These are phyloP conservation scores for Sitophilus oryzae DNA, from an alignment of 1,140 invertebrate species.

Conservation along the genomic window DNA sequence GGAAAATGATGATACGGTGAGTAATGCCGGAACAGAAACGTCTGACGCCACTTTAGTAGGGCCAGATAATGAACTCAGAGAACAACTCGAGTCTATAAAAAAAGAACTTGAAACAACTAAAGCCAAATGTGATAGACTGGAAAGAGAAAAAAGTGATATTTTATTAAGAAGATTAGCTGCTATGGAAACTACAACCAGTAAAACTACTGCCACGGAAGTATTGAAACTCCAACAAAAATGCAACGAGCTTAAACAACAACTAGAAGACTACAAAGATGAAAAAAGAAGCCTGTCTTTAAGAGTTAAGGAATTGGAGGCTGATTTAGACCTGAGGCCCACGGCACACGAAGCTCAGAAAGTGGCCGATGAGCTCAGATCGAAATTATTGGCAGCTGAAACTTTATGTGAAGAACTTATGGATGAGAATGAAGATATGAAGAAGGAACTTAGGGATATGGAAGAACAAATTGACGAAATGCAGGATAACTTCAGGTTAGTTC, in stretches of 20 bases:
- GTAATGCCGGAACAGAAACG: constrained; percentile 49
- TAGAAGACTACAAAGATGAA: constrained; percentile 75
- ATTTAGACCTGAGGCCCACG: constrained; percentile 53
- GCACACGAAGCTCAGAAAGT: constrained; percentile 50
- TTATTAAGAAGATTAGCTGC: constrained; percentile 66
- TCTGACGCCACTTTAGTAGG: constrained; percentile 52
- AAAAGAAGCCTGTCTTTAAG: constrained; percentile 67
- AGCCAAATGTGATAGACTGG: constrained; percentile 65
- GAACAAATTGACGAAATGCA: constrained; percentile 98
- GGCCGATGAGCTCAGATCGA: constrained; percentile 67
- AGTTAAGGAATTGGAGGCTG: constrained; percentile 66
- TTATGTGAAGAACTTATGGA: constrained; percentile 90
- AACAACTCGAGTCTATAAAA: constrained; percentile 62
- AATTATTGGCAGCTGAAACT: constrained; percentile 78
- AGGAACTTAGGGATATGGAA: constrained; percentile 86
- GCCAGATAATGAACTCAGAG: constrained; percentile 48
- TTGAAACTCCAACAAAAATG: constrained; percentile 75
- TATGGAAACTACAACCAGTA: constrained; percentile 67
- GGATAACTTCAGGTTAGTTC: constrained; percentile 82
- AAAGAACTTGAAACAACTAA: constrained; percentile 58
- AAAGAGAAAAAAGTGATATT: constrained; percentile 84
- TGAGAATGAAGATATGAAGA: constrained; percentile 93
- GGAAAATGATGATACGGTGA: constrained; percentile 47
- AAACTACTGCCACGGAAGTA: constrained; percentile 61
- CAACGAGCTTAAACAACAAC: constrained; percentile 68